These are phyloP conservation scores for Leguminivora glycinivorella DNA, from an alignment of 1,140 invertebrate species.

Conservation along the genomic window DNA sequence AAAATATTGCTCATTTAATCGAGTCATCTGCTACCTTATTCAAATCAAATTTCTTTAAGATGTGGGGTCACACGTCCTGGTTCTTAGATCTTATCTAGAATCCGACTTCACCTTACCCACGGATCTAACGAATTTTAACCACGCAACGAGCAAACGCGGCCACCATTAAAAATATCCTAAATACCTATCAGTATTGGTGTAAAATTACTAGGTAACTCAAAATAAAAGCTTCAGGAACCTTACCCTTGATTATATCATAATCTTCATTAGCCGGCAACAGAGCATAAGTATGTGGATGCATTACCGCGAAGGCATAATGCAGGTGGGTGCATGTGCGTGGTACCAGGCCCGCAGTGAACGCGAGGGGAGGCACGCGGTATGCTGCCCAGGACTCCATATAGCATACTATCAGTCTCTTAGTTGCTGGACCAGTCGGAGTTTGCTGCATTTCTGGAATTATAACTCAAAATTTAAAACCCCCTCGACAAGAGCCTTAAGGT, in stretches of 20 bases:
- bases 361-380: slow-evolving; percentile 83
- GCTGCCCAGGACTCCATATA: slow-evolving; percentile 84
- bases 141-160: too few relatives aligned
- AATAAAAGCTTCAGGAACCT: not conserved
- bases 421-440: slow-evolving; percentile 45
- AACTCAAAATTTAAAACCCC: slow-evolving; percentile 1
- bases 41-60: too few relatives aligned
- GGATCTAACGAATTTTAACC: too few relatives aligned
- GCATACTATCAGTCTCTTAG: slow-evolving; percentile 80
- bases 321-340: slow-evolving; percentile 89
- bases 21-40: not conserved
- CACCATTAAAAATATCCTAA: too few relatives aligned
- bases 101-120: too few relatives aligned
- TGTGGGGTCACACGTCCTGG: too few relatives aligned
- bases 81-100: too few relatives aligned
- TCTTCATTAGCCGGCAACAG: slow-evolving; percentile 81
- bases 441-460: slow-evolving; percentile 62
- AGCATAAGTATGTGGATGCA: slow-evolving; percentile 82
- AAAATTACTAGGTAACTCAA: not conserved
- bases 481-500: too few relatives aligned
- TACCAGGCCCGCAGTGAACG: slow-evolving; percentile 84
- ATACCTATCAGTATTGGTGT: not conserved
- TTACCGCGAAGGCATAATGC: slow-evolving; percentile 87
- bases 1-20: not conserved
- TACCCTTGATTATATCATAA: slow-evolving; percentile 80